Conservation (phyloP, 2,888 invertebrate genomes). For the Cheilosia soror region DNA sequence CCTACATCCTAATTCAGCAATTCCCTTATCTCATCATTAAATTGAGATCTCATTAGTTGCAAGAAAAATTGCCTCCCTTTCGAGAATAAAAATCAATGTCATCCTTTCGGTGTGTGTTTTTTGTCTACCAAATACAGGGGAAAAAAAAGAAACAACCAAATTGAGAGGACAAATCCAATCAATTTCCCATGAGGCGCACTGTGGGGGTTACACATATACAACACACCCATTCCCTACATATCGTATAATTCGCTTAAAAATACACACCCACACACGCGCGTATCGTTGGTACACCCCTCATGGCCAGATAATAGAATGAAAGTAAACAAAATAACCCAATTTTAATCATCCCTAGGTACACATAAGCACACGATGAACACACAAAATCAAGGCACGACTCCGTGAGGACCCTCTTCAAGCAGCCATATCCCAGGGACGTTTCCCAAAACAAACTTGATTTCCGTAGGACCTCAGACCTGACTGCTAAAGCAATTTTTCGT, state of each 20-base stretch:
- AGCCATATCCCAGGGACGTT: constrained; percentile 14
- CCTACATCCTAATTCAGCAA: constrained; percentile 35
- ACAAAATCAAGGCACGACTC: constrained; percentile 44
- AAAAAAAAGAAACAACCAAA: constrained; percentile 46
- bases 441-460: constrained; percentile 57
- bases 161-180: constrained; percentile 74
- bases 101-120: constrained; percentile 36
- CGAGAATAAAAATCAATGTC: constrained; percentile 55
- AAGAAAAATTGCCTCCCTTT: constrained; percentile 43
- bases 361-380: constrained; percentile 48
- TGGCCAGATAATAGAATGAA: constrained; percentile 65
- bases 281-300: not conserved
- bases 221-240: constrained; percentile 1
- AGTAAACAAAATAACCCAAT: constrained; percentile 75
- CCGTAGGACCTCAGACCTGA: constrained; percentile 42
- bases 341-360: constrained; percentile 74
- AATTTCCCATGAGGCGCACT: constrained; percentile 65
- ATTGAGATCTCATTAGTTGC: constrained; percentile 70
- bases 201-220: not conserved
- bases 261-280: constrained; percentile 8
- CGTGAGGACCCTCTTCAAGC: constrained; percentile 47
- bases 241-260: constrained; percentile 58
- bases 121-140: too few species aligned
- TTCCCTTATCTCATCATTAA: constrained; percentile 73
- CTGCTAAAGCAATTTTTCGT: constrained; percentile 14